Evolutionary conservation across 2,113 vertebrate genomes (phyloP).

Genomic region (Stomatorhinus ivindoensis): DNA sequence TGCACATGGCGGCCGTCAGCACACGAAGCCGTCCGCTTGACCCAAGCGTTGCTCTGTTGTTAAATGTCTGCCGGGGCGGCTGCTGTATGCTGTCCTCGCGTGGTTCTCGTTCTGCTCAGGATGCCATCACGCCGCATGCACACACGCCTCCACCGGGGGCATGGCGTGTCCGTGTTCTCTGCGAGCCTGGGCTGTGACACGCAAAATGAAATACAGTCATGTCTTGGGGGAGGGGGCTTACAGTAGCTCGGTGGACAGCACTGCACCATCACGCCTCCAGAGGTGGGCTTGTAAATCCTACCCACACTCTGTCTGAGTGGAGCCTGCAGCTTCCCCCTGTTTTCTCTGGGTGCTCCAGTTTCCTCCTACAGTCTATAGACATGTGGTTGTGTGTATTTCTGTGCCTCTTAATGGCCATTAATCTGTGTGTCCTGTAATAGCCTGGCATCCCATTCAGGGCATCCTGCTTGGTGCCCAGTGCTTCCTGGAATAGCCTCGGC

Average conservation of each 20-base stretch:
- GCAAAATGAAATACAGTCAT: neutral
- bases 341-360: neutral
- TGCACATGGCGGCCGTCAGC: neutral
- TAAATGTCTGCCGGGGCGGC: neutral
- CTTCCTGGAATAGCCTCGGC: neutral
- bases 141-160: neutral
- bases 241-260: neutral
- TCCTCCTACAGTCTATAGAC: neutral
- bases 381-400: neutral
- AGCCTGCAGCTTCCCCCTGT: neutral
- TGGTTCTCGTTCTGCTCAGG: neutral
- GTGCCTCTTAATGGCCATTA: neutral
- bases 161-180: neutral
- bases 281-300: neutral
- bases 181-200: neutral
- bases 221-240: neutral
- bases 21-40: neutral
- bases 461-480: neutral
- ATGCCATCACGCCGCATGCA: neutral
- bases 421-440: neutral
- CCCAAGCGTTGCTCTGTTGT: neutral
- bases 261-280: neutral
- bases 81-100: neutral
- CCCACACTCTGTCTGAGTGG: neutral
- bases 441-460: neutral